Percentiles rank a stretch among this genome's conserved stretches.
phyloP scores from a whole-genome alignment of 2,113 vertebrate genomes.

The Eretmochelys imbricata region DNA sequence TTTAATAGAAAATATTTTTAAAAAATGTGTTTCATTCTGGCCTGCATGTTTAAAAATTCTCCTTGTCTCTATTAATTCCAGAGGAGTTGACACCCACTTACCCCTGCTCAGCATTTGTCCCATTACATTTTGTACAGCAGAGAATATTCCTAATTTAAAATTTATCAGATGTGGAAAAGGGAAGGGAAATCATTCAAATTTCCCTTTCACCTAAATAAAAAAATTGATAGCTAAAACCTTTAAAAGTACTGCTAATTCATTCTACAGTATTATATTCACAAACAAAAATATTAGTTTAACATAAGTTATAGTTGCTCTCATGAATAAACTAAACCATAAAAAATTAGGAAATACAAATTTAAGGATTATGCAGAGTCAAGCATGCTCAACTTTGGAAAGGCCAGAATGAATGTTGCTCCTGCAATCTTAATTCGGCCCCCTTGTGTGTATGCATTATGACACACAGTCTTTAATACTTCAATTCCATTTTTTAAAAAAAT shows the following conservation, averaged over 20 bases:
- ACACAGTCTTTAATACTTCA: background rate
- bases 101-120: background rate
- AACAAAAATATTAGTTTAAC: background rate
- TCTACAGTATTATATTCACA: background rate
- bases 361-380: background rate
- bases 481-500: background rate
- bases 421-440: background rate
- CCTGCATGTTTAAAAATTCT: background rate
- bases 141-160: background rate
- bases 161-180: background rate
- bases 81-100: background rate
- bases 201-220: background rate
- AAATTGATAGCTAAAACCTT: background rate
- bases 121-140: background rate
- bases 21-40: background rate
- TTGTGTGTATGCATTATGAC: background rate
- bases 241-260: background rate
- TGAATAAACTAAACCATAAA: background rate
- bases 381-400: background rate
- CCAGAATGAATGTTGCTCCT: background rate
- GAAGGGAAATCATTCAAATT: background rate
- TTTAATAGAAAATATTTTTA: background rate
- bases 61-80: background rate
- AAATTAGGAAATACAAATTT: background rate
- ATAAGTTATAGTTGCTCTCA: background rate